Evolutionary conservation across 2,888 invertebrate species (phyloP).

Genomic region (Drosophila dives): DNA sequence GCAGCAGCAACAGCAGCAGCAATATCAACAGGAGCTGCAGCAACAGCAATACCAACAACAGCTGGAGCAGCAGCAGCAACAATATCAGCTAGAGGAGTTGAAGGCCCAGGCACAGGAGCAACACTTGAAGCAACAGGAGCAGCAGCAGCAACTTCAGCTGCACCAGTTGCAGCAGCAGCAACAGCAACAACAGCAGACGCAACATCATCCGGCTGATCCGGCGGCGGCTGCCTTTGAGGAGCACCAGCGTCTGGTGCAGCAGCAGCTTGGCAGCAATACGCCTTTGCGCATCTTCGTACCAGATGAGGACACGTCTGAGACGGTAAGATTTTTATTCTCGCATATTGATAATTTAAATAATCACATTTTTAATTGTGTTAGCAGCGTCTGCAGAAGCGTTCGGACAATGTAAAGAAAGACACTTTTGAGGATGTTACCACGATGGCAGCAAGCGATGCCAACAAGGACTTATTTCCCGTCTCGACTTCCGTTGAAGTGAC

Average conservation of each 20-base stretch:
- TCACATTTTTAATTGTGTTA: slow-evolving; percentile 39
- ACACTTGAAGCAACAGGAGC: slow-evolving; percentile 60
- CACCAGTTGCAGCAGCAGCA: slow-evolving; percentile 55
- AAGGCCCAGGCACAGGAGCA: slow-evolving; percentile 65
- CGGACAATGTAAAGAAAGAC: slow-evolving; percentile 77
- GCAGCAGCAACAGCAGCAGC: slow-evolving; percentile 71
- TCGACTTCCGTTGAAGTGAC: slow-evolving; percentile 82
- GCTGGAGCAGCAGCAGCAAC: slow-evolving; percentile 54
- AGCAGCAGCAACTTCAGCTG: slow-evolving; percentile 62
- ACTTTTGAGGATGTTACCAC: slow-evolving; percentile 59
- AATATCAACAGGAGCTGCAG: slow-evolving; percentile 66
- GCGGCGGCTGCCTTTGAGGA: slow-evolving; percentile 79
- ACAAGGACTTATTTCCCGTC: slow-evolving; percentile 76
- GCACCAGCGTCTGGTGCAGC: slow-evolving; percentile 82
- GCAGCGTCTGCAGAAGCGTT: slow-evolving; percentile 78
- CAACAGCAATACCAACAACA: slow-evolving; percentile 41
- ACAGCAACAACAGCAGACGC: slow-evolving; percentile 64
- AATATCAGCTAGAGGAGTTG: slow-evolving; percentile 55
- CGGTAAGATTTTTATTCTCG: slow-evolving; percentile 50
- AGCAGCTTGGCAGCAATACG: slow-evolving; percentile 81
- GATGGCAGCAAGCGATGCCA: slow-evolving; percentile 35
- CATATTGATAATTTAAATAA: neutral
- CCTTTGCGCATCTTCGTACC: slow-evolving; percentile 86
- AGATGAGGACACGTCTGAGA: slow-evolving; percentile 82
- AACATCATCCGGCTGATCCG: slow-evolving; percentile 46